Percentiles rank a stretch among this genome's conserved stretches.
Conservation (phyloP, 2,888 invertebrate species). For the Carabus problematicus region DNA sequence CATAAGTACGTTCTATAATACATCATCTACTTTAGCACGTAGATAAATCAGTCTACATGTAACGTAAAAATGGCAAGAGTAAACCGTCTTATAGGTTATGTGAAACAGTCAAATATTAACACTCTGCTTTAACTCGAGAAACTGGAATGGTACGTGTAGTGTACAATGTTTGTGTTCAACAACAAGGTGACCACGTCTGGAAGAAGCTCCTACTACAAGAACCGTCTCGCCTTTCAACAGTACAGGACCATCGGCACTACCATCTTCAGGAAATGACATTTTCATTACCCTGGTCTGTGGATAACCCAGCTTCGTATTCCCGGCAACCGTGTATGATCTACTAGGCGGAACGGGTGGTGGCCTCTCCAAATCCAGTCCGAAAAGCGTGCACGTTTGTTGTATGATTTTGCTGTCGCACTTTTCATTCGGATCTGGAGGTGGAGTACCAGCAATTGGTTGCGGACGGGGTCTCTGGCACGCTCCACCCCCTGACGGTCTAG, state of each 20-base stretch:
- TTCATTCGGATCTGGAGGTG: slow-evolving; percentile 82
- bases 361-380: slow-evolving; percentile 88
- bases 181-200: slow-evolving; percentile 83
- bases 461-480: slow-evolving; percentile 75
- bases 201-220: slow-evolving; percentile 86
- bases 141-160: slow-evolving; percentile 83
- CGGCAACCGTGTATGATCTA: slow-evolving; percentile 87
- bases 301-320: slow-evolving; percentile 89
- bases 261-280: slow-evolving; percentile 77
- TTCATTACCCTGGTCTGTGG: slow-evolving; percentile 93
- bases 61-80: slow-evolving; percentile 12
- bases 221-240: slow-evolving; percentile 86
- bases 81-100: too few species aligned
- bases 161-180: slow-evolving; percentile 78
- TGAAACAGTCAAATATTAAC: slow-evolving; percentile 55
- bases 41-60: slow-evolving; percentile 3
- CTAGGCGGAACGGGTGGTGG: slow-evolving; percentile 93
- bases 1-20: slow-evolving; percentile 1
- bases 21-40: slow-evolving; percentile 18
- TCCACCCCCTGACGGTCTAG: slow-evolving; percentile 58
- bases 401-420: slow-evolving; percentile 89
- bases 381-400: slow-evolving; percentile 88
- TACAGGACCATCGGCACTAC: slow-evolving; percentile 65
- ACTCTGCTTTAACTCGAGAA: slow-evolving; percentile 73
- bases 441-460: slow-evolving; percentile 88